Evolutionary conservation across 1,140 invertebrate species (phyloP).

Genomic region (Nephila pilipes): DNA sequence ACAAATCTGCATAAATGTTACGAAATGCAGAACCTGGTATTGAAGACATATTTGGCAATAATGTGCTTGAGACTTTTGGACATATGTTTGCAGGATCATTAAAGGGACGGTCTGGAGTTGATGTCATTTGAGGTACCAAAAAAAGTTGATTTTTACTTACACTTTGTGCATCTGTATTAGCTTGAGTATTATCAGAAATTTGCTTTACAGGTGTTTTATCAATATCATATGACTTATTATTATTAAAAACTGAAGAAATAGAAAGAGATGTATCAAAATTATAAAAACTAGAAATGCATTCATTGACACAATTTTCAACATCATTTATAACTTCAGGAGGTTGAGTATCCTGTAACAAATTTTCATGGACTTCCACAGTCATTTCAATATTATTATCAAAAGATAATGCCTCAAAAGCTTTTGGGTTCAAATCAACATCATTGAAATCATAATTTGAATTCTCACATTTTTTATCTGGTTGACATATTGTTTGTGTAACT

Average conservation of each 20-base stretch:
- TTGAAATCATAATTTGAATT: background rate
- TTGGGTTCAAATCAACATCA: background rate
- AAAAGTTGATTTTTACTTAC: background rate
- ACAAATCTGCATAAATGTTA: background rate
- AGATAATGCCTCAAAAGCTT: background rate
- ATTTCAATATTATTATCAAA: background rate
- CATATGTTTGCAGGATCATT: background rate
- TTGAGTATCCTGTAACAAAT: background rate
- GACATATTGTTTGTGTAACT: background rate
- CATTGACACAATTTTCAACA: background rate
- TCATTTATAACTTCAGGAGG: no score
- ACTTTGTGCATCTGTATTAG: background rate
- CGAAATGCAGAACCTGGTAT: background rate
- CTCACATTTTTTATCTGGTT: background rate
- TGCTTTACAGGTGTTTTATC: background rate
- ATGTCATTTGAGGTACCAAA: slow-evolving; percentile 3
- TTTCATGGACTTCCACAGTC: background rate
- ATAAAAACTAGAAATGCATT: background rate
- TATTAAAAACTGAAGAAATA: background rate
- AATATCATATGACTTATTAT: background rate
- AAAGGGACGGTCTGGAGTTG: slow-evolving; percentile 7
- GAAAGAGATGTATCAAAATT: background rate
- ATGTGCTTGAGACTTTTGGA: background rate
- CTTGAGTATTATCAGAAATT: background rate
- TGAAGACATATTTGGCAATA: background rate